Evolutionary conservation across 2,888 invertebrate genomes (phyloP), one percentile per base, ranked within the genome.

Genomic region (Noctua fimbriata): DNA sequence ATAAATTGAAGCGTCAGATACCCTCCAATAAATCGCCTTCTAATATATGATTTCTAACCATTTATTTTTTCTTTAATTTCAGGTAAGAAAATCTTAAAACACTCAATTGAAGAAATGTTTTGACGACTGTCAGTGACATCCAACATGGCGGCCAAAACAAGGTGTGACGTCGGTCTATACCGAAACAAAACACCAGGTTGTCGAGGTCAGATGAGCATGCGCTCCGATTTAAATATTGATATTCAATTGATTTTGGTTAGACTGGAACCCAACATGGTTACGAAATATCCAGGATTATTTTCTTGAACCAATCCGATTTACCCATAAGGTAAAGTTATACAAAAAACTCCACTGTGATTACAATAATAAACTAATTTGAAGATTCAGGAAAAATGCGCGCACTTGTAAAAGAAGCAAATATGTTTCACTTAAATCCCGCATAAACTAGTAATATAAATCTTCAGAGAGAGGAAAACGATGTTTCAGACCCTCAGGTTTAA

Each of bases 401-500:
- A 6, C 47, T 28, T 55, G 12, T 58, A n/a, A 52, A 47, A 52
- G n/a, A 0, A n/a, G 16, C 16, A 32, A 63, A 36, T 44, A 78
- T 28, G 24, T 60, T 78, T 63, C 36, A 79, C 63, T 52, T 78
- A 52, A 52, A 47, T 0, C 58, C 44, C 47, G 47, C 60, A 69
- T 55, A 36, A 83, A 14, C 36, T 63, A 69, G 52, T 47, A 47
- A 63, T 47, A 84, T 65, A 79, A 69, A 81, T 79, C 79, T 55
- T 2, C 28, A 41, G 47, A 55, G n/a, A 81, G 55, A 55, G 79
- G 84, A 21, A 81, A 81, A 81, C 0, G 47, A 80, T 81, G 70
- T 80, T 80, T 36, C 66, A 52, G 65, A 70, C 36, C 80, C 79
- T 52, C 67, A 65, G 69, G 41, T 81, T 79, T 84, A 69, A 84